Evolutionary conservation across 2,113 vertebrate species (phyloP), one percentile per base, ranked within the genome.

Genomic region (Mixornis gularis): DNA sequence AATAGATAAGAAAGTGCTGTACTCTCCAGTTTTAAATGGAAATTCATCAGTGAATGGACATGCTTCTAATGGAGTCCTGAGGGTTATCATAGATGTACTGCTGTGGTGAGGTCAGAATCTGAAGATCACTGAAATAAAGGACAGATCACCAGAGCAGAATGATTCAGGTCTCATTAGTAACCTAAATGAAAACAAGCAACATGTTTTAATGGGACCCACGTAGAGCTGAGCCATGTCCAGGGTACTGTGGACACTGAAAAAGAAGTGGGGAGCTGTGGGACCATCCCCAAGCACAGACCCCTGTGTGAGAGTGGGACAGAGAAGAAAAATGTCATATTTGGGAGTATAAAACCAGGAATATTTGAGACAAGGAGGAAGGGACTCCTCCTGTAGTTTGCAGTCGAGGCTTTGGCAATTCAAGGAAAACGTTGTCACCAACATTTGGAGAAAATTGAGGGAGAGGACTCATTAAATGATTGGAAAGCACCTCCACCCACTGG

Each of bases 191-290:
- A 89, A 20, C 44, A 68, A 56, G 19, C 25, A 71, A 7, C 0
- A 0, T 22, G 7, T 58, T 85, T 85, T 63, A 59, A 14, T 9
- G 56, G 63, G n/a, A 56, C 7, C 46, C 24, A 3, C 0, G 11
- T 5, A 38, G 62, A 38, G 34, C 74, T 74, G 66, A 62, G 49
- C 60, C 1, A 0, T 18, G 14, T 41, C 29, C 10, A n/a, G 85
- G 66, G 26, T 46, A 1, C 3, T 32, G 36, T 0, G 51, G 78
- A 5, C 25, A 22, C 34, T 30, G 25, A n/a, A 41, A n/a, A 32
- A 30, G 14, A 6, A 1, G 0, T 2, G 21, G 46, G 48, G 87
- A 62, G 30, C 25, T 74, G 17, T 58, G 77, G 52, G 18, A 53
- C 24, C 41, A 7, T 52, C 58, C 68, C n/a, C 49, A 49, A 25